Percentiles rank a stretch among this genome's conserved stretches.
Conservation (phyloP, 1,140 invertebrate genomes). For the Centruroides sculpturatus region DNA sequence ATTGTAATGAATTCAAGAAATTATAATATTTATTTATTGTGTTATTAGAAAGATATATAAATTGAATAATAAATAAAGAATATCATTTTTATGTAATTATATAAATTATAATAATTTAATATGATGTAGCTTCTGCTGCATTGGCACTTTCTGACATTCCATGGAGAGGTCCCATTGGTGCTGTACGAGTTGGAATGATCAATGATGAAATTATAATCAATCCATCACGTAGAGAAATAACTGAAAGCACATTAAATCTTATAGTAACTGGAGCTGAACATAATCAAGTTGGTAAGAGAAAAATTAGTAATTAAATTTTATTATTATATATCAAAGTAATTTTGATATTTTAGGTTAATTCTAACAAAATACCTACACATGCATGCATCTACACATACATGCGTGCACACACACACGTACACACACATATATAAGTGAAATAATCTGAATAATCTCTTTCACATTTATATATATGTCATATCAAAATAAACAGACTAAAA, state of each 20-base stretch:
- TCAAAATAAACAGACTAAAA: no score
- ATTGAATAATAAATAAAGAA: not conserved
- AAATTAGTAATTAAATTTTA: constrained; percentile 6
- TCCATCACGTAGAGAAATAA: constrained; percentile 66
- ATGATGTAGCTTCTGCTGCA: constrained; percentile 59
- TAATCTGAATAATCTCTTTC: no score
- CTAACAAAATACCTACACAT: no score
- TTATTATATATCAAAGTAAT: not conserved
- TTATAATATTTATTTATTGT: not conserved
- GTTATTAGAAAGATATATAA: not conserved
- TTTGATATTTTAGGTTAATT: not conserved
- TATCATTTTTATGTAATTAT: not conserved
- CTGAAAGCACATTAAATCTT: constrained; percentile 62
- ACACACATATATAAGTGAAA: no score
- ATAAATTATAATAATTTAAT: not conserved
- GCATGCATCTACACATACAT: no score
- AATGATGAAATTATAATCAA: constrained; percentile 63
- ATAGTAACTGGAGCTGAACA: constrained; percentile 61
- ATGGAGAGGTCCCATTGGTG: constrained; percentile 88
- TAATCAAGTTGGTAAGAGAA: constrained; percentile 49
- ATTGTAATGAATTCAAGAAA: not conserved
- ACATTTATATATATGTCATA: no score
- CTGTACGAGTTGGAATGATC: constrained; percentile 72
- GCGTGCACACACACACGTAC: no score
- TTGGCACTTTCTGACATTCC: constrained; percentile 90